These are phyloP conservation scores for Cephalopachus bancanus DNA, from an alignment of 2,797 vertebrate species.

Conservation along the genomic window DNA sequence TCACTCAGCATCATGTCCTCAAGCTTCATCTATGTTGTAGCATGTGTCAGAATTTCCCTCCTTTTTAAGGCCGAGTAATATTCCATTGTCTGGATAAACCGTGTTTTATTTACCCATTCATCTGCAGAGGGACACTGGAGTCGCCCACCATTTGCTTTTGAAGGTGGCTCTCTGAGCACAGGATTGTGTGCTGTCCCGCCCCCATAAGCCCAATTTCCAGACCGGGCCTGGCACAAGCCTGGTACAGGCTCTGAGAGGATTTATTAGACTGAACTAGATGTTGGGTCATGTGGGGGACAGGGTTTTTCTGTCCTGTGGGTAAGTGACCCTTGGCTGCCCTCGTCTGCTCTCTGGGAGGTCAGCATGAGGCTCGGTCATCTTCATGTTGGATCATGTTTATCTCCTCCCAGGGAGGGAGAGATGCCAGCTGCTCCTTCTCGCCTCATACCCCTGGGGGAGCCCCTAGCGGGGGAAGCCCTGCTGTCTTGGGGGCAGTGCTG, in stretches of 20 bases:
- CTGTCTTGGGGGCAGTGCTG: not conserved
- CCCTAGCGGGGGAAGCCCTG: too few species aligned
- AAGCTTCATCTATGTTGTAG: accelerated
- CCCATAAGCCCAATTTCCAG: not conserved
- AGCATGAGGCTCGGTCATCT: accelerated
- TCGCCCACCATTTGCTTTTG: not conserved
- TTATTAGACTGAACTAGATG: not conserved
- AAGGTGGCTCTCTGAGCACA: not conserved
- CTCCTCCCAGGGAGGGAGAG: not conserved
- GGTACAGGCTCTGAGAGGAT: not conserved
- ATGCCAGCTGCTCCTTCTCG: not conserved
- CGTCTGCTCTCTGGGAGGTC: not conserved
- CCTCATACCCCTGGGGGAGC: not conserved
- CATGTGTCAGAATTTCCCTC: not conserved
- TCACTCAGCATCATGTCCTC: accelerated
- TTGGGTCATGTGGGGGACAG: not conserved
- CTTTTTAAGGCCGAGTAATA: not conserved
- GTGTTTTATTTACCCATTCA: accelerated
- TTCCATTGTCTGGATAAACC: accelerated
- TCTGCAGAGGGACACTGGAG: accelerated
- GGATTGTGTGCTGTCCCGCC: not conserved
- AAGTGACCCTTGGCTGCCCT: not conserved
- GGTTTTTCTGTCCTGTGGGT: not conserved
- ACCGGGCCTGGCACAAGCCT: not conserved
- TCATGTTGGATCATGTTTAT: not conserved